Percentiles rank a stretch among this genome's conserved stretches.
Conservation (phyloP, 2,888 invertebrate genomes). For the Platycheirus rosarum region DNA sequence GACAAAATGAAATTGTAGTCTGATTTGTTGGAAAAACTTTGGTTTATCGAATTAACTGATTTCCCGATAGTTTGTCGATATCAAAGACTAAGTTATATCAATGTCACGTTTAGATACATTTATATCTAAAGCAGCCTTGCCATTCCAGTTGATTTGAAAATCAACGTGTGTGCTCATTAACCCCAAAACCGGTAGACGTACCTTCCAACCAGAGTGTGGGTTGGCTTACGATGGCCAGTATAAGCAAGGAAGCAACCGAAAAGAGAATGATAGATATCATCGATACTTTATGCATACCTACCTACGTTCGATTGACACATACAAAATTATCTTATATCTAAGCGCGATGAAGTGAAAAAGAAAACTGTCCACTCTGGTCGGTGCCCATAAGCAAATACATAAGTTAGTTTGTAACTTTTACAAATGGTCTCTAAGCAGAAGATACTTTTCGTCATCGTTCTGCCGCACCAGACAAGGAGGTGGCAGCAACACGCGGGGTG, state of each 20-base stretch:
- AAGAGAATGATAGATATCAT: slow-evolving; percentile 2
- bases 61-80: background rate
- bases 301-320: slow-evolving; percentile 32
- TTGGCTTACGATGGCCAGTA: background rate
- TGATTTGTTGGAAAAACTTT: background rate
- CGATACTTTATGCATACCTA: slow-evolving; percentile 23
- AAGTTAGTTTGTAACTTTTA: slow-evolving; percentile 2
- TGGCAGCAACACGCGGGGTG: background rate
- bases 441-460: slow-evolving; percentile 34
- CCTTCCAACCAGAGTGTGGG: background rate
- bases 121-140: slow-evolving; percentile 30
- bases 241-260: background rate
- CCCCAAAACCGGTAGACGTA: slow-evolving; percentile 39
- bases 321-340: slow-evolving; percentile 42
- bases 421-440: slow-evolving; percentile 13
- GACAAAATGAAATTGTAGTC: background rate
- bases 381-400: slow-evolving; percentile 10
- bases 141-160: slow-evolving; percentile 20
- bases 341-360: background rate
- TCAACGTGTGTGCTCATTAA: slow-evolving; percentile 36
- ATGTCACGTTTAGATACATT: slow-evolving; percentile 26
- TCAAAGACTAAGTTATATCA: slow-evolving; percentile 11
- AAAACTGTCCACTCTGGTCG: slow-evolving; percentile 2
- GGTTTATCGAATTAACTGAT: background rate
- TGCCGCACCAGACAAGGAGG: background rate